Base-by-base conservation (phyloP, 92 coral and sea anemone species). In the Micromussa lordhowensis region DNA sequence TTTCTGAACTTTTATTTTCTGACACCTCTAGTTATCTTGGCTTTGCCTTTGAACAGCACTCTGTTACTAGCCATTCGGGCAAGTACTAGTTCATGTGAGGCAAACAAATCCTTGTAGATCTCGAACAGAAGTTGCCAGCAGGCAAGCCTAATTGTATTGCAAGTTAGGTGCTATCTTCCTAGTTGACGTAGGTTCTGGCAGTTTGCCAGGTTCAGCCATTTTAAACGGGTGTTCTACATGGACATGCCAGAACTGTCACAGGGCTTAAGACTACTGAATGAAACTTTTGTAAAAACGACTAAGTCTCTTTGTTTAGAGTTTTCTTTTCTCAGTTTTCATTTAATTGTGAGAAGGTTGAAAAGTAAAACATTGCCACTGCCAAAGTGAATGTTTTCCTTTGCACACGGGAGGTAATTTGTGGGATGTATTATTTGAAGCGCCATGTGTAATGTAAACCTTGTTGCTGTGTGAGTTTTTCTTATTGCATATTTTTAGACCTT, bases 381-480 rank as follows among this genome's bases (percentile, higher is more conserved):
- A 19, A 10, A 14, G 78, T 8, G 15, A 21, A 32, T 80, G 32
- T 80, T 79, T 3, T 34, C 26, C 48, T 54, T 49, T 35, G 51
- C 51, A 34, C 21, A 35, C 78, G 3, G 19, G 26, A 36, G 11
- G 38, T 22, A 36, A 11, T 17, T 73, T 73, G 71, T 14, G 70
- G 70, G 83, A 55, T 55, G 44, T 79, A 55, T 30, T 54, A 19
- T 79, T 79, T 80, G 58, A 80, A 57, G 83, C 19, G 70, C 32
- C 17, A 22, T 80, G 68, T 59, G 29, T 34, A 57, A 55, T 32
- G 29, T 59, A 31, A 80, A 55, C 31, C 72, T 57, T 32, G 30
- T 79, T 30, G 32, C 48, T 48, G 17, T 55, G 83, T 22, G 19
- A 54, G 26, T 80, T 80, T 80, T 57, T 80, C 70, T 57, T 59